Evolutionary conservation across 2,113 vertebrate species (phyloP).

Genomic region (Lophochroa leadbeateri): DNA sequence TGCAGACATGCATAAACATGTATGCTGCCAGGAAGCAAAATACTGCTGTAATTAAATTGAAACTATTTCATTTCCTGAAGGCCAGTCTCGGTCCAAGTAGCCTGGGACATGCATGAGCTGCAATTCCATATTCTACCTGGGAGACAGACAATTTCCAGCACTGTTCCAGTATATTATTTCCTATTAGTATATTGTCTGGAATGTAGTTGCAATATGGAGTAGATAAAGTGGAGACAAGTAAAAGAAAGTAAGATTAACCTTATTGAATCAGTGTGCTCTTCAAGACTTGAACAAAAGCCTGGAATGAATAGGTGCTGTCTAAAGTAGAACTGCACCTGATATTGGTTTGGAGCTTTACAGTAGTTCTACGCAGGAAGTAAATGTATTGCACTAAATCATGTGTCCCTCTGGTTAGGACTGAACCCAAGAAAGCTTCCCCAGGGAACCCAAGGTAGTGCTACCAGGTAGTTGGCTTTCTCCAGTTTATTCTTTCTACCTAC

Average conservation of each 20-base stretch:
- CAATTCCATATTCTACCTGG: neutral
- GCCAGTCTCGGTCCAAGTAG: neutral
- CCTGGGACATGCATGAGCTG: neutral
- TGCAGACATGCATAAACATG: rapidly evolving
- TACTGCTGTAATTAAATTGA: neutral
- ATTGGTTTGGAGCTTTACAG: neutral
- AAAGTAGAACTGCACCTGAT: neutral
- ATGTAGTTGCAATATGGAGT: neutral
- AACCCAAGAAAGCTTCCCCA: neutral
- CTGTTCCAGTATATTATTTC: neutral
- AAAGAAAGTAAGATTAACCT: neutral
- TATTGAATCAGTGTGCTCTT: neutral
- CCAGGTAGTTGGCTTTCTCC: neutral
- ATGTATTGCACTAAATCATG: neutral
- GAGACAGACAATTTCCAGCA: neutral
- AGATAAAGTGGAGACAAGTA: neutral
- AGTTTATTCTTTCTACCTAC: neutral
- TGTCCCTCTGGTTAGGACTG: neutral
- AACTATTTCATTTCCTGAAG: slow-evolving; percentile 16
- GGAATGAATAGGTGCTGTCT: neutral
- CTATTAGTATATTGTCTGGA: neutral
- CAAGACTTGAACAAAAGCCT: neutral
- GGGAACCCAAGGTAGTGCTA: neutral
- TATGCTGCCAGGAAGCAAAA: neutral
- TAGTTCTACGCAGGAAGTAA: neutral